Base-by-base conservation (phyloP, 2,888 invertebrate genomes). In the Gymnoscelis rufifasciata region DNA sequence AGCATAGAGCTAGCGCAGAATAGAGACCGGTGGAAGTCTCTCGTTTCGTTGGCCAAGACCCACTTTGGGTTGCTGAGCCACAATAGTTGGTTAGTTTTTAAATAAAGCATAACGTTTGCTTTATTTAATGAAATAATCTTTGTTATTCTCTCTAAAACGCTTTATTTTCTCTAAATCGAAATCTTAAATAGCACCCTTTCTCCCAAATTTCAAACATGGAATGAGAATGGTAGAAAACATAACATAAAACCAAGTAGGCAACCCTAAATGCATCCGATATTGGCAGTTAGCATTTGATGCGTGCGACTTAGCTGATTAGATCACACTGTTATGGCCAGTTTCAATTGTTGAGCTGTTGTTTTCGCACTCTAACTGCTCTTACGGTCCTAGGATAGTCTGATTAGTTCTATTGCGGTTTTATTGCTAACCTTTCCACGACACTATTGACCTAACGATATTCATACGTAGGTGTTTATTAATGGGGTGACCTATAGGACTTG, bases 251-350 rank as follows among this genome's bases (percentile, higher is more conserved):
- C 26, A 26, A 26, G 26, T 26, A 28, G 12, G 15, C 45, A 31
- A 14, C 45, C 10, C 45, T 50, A 50, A 74, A 72, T 79, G 78
- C 83, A 86, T 84, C 82, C 77, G 86, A 56, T 56, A 58, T 87
- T 86, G 84, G 83, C 84, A 82, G 81, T 84, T 86, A 83, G 78
- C 81, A 80, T 77, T 65, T 78, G 78, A 66, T 71, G 71, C 70
- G 72, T 77, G 76, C 74, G 73, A 77, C 79, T 78, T 63, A 51
- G 59, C 68, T 75, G 84, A 84, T 84, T 82, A 78, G 68, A 78
- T 80, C 76, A 60, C 29, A 37, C 46, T 51, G 47, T 53, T 57
- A 56, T 54, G 38, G 51, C 44, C 39, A 46, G 38, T 52, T 57
- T 52, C 56, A 57, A 56, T 56, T 51, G 52, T 52, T 33, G 15